These are phyloP conservation scores for Luidia sarsii DNA, from an alignment of 53 echinoderm and acorn worm genomes.

Conservation along the genomic window DNA sequence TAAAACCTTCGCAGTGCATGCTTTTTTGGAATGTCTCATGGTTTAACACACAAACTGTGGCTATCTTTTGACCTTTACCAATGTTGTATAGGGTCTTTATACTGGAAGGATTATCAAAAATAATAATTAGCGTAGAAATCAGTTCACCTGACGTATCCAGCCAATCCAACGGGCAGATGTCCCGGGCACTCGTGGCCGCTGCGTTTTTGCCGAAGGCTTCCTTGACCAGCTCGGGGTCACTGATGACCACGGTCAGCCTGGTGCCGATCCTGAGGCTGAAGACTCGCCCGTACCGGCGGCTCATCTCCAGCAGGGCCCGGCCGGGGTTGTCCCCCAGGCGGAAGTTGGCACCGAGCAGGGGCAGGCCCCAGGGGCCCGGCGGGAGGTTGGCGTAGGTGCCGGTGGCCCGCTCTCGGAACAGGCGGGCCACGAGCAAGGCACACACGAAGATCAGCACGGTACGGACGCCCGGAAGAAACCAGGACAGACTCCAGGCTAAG, in stretches of 20 bases:
- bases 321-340: conserved; percentile 26
- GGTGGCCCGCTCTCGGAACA: neutral
- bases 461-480: conserved; percentile 16
- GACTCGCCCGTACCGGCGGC: conserved; percentile 13
- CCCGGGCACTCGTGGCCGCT: neutral
- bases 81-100: too few species aligned
- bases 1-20: too few species aligned
- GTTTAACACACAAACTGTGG: too few species aligned
- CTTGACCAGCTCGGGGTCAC: conserved; percentile 12
- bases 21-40: too few species aligned
- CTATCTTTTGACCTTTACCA: too few species aligned
- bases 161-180: conserved; percentile 2
- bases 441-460: neutral
- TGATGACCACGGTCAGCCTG: conserved; percentile 27
- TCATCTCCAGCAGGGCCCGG: neutral
- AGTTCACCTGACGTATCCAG: conserved; percentile 14
- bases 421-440: neutral
- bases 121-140: too few species aligned
- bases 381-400: too few species aligned
- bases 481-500: too few species aligned
- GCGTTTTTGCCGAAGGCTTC: conserved; percentile 19
- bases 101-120: too few species aligned
- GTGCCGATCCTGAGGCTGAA: conserved; percentile 26
- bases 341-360: conserved; percentile 17
- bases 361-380: conserved; percentile 35